A percentile compares a stretch with the other conserved stretches of the same genome.
Conservation (phyloP, 1,140 invertebrate genomes). For the Zaprionus taronus region DNA sequence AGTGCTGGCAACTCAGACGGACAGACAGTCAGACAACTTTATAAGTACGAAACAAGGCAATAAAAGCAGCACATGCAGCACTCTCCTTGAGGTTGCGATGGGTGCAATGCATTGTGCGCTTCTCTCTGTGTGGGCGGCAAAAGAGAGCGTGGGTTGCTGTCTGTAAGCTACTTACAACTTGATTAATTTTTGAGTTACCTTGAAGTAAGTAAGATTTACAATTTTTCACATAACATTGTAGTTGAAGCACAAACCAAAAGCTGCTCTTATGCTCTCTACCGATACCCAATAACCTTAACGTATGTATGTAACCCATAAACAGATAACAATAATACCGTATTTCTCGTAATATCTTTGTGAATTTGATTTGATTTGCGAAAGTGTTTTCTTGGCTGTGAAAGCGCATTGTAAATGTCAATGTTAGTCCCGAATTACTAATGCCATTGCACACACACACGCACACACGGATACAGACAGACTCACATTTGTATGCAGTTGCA, state of each 20-base stretch:
- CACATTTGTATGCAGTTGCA: conserved; percentile 54
- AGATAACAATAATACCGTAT: not conserved
- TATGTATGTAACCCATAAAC: no score
- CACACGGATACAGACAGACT: not conserved
- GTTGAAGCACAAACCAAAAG: not conserved
- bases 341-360: not conserved
- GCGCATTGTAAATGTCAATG: conserved; percentile 65
- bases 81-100: not conserved
- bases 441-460: conserved; percentile 37
- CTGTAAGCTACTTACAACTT: conserved; percentile 7
- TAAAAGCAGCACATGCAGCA: not conserved
- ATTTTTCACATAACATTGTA: not conserved
- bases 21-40: conserved; percentile 18
- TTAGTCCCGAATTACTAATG: conserved; percentile 63
- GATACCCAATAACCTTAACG: not conserved
- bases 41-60: conserved; percentile 16
- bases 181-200: conserved; percentile 18
- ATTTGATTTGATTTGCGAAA: conserved; percentile 46
- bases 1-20: conserved; percentile 25
- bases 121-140: not conserved
- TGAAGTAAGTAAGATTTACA: not conserved
- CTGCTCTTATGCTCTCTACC: not conserved
- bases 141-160: not conserved
- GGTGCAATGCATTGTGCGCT: not conserved
- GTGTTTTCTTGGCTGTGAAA: conserved; percentile 25